Conservation (phyloP, 2,888 invertebrate species). For the Philopedon plagiatum region DNA sequence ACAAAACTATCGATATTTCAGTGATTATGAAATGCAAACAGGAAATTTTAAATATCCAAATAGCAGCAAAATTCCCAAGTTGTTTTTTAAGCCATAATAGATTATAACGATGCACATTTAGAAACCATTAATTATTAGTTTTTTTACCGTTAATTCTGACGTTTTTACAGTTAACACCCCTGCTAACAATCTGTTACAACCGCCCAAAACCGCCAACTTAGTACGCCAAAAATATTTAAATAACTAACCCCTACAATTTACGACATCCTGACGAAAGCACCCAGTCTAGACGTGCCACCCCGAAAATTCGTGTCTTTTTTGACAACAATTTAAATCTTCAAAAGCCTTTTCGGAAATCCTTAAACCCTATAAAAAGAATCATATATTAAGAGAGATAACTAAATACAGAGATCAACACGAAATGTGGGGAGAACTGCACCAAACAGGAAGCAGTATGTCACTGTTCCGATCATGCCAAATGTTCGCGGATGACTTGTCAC, state of each 20-base stretch:
- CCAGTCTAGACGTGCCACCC: slow-evolving; percentile 35
- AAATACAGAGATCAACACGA: slow-evolving; percentile 55
- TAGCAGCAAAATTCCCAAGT: no score
- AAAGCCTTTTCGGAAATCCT: slow-evolving; percentile 62
- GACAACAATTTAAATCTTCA: slow-evolving; percentile 54
- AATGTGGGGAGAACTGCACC: slow-evolving; percentile 24
- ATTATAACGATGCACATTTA: not conserved
- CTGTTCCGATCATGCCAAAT: slow-evolving; percentile 55
- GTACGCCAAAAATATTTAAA: slow-evolving; percentile 13
- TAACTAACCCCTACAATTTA: slow-evolving; percentile 42
- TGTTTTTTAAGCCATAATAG: no score
- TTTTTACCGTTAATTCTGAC: slow-evolving; percentile 5
- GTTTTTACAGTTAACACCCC: not conserved
- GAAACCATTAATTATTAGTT: not conserved
- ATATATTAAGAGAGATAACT: slow-evolving; percentile 58
- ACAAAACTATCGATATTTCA: no score
- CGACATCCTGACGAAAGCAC: slow-evolving; percentile 43
- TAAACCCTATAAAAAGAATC: slow-evolving; percentile 58
- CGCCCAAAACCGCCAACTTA: slow-evolving; percentile 20
- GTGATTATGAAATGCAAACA: no score
- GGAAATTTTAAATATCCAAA: no score
- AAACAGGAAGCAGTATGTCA: slow-evolving; percentile 45
- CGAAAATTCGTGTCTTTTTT: slow-evolving; percentile 39
- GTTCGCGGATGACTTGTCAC: slow-evolving; percentile 52
- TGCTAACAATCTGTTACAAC: slow-evolving; percentile 9